Percentiles rank a stretch among this genome's conserved stretches.
Conservation (phyloP, 2,113 vertebrate species). For the Daboia siamensis region DNA sequence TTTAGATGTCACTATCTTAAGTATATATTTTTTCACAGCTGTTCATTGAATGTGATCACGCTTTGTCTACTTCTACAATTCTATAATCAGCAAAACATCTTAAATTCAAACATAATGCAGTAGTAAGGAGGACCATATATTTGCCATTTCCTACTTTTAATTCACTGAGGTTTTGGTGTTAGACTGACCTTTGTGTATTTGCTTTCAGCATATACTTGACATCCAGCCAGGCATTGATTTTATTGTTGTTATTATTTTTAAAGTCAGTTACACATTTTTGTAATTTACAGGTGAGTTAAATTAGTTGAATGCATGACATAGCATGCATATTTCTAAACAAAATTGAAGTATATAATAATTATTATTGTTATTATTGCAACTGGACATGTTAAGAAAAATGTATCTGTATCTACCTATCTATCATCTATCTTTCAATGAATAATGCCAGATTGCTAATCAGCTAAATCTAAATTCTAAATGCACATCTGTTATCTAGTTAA, state of each 20-base stretch:
- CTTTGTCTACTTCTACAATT: not conserved
- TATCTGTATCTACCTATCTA: not conserved
- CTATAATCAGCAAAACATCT: constrained; percentile 8
- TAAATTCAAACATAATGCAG: constrained; percentile 1
- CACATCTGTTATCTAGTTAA: constrained; percentile 13
- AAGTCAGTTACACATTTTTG: not conserved
- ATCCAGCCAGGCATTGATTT: not conserved
- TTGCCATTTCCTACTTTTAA: not conserved
- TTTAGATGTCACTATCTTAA: not conserved
- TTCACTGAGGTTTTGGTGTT: constrained; percentile 11
- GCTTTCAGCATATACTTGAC: constrained; percentile 2
- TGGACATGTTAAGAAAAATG: not conserved
- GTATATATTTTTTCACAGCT: not conserved
- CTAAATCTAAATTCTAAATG: constrained; percentile 18
- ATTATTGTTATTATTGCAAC: not conserved
- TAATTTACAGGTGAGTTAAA: not conserved
- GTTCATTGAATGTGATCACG: not conserved
- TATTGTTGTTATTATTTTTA: not conserved
- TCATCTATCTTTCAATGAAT: not conserved
- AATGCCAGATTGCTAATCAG: constrained; percentile 6
- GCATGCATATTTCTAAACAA: not conserved
- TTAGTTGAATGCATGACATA: not conserved
- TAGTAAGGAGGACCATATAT: not conserved
- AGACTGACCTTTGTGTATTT: constrained; percentile 18
- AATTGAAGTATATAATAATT: not conserved